These are phyloP conservation scores for Falco biarmicus DNA, from an alignment of 2,797 vertebrate species.

Conservation along the genomic window DNA sequence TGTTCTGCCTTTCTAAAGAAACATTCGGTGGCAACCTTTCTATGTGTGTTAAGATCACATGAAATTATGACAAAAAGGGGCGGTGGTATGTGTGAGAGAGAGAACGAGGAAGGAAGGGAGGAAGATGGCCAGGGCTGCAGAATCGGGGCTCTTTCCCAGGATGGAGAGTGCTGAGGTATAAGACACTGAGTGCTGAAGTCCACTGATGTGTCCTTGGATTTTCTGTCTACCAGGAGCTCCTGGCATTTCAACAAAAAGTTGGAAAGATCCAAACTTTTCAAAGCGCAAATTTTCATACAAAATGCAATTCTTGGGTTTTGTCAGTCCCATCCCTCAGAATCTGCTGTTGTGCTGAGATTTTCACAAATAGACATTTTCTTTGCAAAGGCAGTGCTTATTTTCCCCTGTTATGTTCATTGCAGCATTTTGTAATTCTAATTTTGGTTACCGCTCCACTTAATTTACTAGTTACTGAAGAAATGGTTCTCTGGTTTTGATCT, in stretches of 20 bases:
- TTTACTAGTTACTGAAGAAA: not conserved
- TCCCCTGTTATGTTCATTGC: not conserved
- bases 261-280: not conserved
- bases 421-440: not conserved
- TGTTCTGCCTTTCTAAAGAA: not conserved
- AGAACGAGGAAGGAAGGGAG: not conserved
- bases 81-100: too few species aligned
- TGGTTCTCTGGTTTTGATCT: slow-evolving; percentile 6
- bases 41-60: not conserved
- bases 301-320: not conserved
- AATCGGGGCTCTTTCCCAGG: not conserved
- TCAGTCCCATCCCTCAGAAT: not conserved
- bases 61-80: not conserved
- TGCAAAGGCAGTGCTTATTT: not conserved
- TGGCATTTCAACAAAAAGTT: not conserved
- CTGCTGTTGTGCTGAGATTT: not conserved
- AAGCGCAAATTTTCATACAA: not conserved
- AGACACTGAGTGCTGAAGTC: not conserved
- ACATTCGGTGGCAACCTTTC: not conserved
- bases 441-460: not conserved
- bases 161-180: not conserved
- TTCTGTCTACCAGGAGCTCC: not conserved
- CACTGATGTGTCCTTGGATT: not conserved
- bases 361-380: not conserved
- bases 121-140: not conserved